Evolutionary conservation across 1,140 invertebrate species (phyloP).

Genomic region (Euschistus heros): DNA sequence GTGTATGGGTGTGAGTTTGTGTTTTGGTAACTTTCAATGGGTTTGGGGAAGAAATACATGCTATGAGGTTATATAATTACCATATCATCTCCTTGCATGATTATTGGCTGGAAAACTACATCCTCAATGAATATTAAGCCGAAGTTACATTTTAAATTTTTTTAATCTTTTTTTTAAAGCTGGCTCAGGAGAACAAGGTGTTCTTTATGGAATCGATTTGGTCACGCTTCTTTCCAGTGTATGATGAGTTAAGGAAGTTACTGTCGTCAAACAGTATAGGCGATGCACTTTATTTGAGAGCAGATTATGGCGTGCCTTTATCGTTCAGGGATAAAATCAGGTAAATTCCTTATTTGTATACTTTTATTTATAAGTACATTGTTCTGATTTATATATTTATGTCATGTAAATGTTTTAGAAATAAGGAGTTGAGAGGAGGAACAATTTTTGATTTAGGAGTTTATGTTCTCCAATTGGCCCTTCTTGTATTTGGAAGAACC

Average conservation of each 20-base stretch:
- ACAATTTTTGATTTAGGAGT: neutral
- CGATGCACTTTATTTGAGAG: neutral
- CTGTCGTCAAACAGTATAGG: neutral
- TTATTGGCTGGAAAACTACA: too few species aligned
- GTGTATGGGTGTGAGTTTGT: too few species aligned
- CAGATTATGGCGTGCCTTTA: neutral
- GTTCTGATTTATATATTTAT: neutral
- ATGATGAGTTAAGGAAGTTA: neutral
- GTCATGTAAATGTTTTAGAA: neutral
- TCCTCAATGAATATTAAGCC: too few species aligned
- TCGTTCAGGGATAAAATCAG: neutral
- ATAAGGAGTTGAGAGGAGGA: neutral
- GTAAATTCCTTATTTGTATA: neutral
- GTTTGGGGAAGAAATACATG: too few species aligned
- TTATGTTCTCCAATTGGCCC: neutral
- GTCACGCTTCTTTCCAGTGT: constrained; percentile 2
- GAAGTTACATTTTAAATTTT: too few species aligned
- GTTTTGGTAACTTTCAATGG: too few species aligned
- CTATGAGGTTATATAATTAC: too few species aligned
- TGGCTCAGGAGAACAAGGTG: neutral
- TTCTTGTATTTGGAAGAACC: neutral
- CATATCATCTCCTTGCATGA: too few species aligned
- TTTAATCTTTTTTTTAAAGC: neutral
- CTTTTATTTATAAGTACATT: neutral
- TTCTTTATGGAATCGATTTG: constrained; percentile 10